Base-by-base conservation (phyloP, 64 coral and sea anemone genomes). In the Actinia tenebrosa region DNA sequence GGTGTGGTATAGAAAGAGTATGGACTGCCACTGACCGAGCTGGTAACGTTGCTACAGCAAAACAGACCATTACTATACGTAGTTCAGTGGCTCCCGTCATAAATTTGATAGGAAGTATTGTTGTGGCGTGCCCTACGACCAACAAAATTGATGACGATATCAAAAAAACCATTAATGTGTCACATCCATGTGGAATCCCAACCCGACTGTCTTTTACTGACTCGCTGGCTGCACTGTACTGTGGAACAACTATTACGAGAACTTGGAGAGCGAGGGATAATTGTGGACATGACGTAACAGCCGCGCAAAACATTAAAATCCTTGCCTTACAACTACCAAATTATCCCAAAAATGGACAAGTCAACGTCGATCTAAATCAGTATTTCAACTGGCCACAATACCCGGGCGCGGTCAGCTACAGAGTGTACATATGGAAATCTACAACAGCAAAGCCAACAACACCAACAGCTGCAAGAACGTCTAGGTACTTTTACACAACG, bases 281-380 rank as follows among this genome's bases (percentile, higher is more conserved):
- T 47, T 95, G 93, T 80, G 87, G 87, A 3, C 64, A 82, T 45
- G 55, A 81, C 44, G n/a, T 23, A 69, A 69, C 19, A 69, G 64
- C n/a, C 22, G 18, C n/a, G n/a, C 64, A 69, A n/a, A 69, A 45
- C 13, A 92, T 95, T 42, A 80, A 81, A 62, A 87, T 95, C 58
- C 88, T 95, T 62, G n/a, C 78, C 44, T 81, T 92, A 85, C 94
- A 95, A 17, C 68, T 89, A 4, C 94, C 94, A 14, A 89, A 92
- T 37, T 95, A 95, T 44, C 94, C 94, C 1, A 86, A 83, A 18
- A 92, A 87, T 60, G 94, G 94, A 55, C 90, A 95, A 87, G 90
- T 95, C 62, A 95, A 95, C 43, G 87, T 95, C 7, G 83, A 58
- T 20, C 56, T 95, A 22, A 86, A 91, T 63, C 90, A 95, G 37